Percentiles rank a stretch among this genome's conserved stretches.
Conservation (phyloP, 2,888 invertebrate species). For the Choristoneura rosaceana region DNA sequence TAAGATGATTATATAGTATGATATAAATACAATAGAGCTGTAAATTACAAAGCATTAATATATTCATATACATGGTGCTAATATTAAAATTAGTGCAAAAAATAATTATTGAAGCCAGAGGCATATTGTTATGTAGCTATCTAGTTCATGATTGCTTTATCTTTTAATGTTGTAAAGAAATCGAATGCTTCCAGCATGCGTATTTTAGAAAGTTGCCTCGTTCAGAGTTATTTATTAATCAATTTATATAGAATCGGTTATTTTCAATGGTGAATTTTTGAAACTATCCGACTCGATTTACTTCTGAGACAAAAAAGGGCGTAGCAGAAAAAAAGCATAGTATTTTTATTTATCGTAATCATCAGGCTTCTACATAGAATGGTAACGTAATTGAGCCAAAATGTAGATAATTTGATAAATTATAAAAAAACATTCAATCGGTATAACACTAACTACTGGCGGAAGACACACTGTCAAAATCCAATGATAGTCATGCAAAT, state of each 20-base stretch:
- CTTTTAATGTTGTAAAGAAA: conserved; percentile 6
- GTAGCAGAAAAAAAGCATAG: conserved; percentile 67
- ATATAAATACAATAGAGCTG: conserved; percentile 58
- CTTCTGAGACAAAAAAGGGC: conserved; percentile 67
- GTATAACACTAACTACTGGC: conserved; percentile 33
- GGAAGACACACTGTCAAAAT: conserved; percentile 30
- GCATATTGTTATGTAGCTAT: conserved; percentile 56
- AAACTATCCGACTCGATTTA: conserved; percentile 3
- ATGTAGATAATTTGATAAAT: conserved; percentile 74
- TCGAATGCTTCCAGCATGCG: conserved; percentile 68
- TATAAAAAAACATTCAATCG: conserved; percentile 43
- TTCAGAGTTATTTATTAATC: conserved; percentile 9
- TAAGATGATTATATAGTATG: conserved; percentile 58
- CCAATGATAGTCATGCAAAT: conserved; percentile 35
- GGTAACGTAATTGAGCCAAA: conserved; percentile 77
- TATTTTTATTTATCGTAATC: conserved; percentile 54
- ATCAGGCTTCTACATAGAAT: conserved; percentile 74
- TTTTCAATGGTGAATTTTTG: conserved; percentile 13
- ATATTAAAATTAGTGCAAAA: conserved; percentile 68
- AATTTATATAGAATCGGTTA: conserved; percentile 4
- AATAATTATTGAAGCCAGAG: conserved; percentile 74
- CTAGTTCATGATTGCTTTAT: conserved; percentile 46
- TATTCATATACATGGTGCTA: conserved; percentile 62
- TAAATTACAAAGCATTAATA: conserved; percentile 73
- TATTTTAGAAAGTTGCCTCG: conserved; percentile 55